phyloP scores from a whole-genome alignment of 2,888 invertebrate species.

The Tryphoninae sp. region DNA sequence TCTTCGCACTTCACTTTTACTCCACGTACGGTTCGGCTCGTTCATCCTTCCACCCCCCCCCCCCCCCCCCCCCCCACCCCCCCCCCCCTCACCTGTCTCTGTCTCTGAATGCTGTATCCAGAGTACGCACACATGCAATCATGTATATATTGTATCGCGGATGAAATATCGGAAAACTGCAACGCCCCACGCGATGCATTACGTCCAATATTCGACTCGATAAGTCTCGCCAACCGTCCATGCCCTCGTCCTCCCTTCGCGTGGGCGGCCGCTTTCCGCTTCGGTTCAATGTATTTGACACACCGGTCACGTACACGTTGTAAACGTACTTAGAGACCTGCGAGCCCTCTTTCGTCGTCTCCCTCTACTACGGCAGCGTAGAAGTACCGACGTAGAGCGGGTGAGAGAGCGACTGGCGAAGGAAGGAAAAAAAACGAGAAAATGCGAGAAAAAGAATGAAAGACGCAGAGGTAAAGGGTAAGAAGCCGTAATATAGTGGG shows the following conservation, averaged over 20 bases:
- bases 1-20: conserved; percentile 23
- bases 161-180: conserved; percentile 70
- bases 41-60: neutral
- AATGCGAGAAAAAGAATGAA: neutral
- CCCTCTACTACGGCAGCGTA: conserved; percentile 35
- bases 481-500: conserved; percentile 19
- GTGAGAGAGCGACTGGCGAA: conserved; percentile 3
- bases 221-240: conserved; percentile 61
- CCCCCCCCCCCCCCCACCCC: neutral
- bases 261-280: conserved; percentile 44
- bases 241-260: conserved; percentile 1
- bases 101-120: neutral
- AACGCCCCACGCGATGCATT: conserved; percentile 61
- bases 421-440: conserved; percentile 13
- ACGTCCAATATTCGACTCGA: conserved; percentile 68
- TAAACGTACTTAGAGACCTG: conserved; percentile 65
- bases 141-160: conserved; percentile 25
- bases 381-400: neutral
- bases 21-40: neutral
- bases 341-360: conserved; percentile 49
- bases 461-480: conserved; percentile 15
- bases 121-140: neutral
- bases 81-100: neutral
- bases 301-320: conserved; percentile 65
- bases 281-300: conserved; percentile 62